A percentile compares a stretch with the other conserved stretches of the same genome.
Conservation (phyloP, 2,888 invertebrate genomes). For the Ennomos fuscantarius region DNA sequence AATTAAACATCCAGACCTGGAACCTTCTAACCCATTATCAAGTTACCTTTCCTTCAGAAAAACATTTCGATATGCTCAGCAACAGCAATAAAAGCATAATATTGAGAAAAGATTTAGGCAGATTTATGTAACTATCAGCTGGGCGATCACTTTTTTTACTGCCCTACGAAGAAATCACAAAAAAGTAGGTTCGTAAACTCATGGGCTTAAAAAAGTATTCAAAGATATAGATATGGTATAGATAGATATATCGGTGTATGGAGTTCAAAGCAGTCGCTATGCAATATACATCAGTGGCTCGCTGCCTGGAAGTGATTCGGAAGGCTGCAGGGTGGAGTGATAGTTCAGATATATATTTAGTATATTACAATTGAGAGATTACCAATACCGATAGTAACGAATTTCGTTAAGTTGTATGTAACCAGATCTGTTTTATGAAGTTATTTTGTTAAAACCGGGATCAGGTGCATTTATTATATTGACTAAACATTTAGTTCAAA, state of each 20-base stretch:
- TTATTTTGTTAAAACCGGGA: too few relatives aligned
- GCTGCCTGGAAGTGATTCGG: too few relatives aligned
- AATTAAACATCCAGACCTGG: conserved; percentile 30
- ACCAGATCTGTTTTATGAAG: too few relatives aligned
- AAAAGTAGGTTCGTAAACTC: background rate
- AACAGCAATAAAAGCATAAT: background rate
- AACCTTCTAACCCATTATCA: background rate
- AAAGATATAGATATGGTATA: background rate
- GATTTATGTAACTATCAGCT: background rate
- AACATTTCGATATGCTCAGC: too few relatives aligned
- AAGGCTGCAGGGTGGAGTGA: too few relatives aligned
- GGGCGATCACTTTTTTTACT: background rate
- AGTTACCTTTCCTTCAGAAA: background rate
- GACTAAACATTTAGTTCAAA: too few relatives aligned
- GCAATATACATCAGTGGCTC: too few relatives aligned
- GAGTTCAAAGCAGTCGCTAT: too few relatives aligned
- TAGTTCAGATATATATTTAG: background rate
- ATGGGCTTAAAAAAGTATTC: background rate
- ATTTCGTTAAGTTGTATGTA: too few relatives aligned
- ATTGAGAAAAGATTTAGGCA: background rate
- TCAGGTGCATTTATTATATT: too few relatives aligned
- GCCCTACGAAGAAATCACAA: background rate
- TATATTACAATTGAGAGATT: background rate
- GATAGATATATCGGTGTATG: background rate
- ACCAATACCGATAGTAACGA: background rate